Base-by-base conservation (phyloP, 1,140 invertebrate species). In the Teleogryllus occipitalis region DNA sequence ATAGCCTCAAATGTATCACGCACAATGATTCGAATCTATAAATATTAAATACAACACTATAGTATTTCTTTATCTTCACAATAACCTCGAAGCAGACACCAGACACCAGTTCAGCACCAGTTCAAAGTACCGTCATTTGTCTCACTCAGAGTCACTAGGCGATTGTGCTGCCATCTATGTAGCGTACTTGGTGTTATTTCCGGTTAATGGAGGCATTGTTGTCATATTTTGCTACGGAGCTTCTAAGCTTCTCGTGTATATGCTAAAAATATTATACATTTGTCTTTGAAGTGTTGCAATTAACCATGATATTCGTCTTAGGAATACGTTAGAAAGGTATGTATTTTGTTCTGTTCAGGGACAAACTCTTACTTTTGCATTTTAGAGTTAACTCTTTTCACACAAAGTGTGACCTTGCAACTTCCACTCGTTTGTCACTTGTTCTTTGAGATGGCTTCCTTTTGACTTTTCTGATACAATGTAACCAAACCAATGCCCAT, bases 401-500 rank as follows among this genome's bases (percentile, higher is more conserved):
- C 39, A 39, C 65, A 72, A 81, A 81, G 78, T 75, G 77, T 81
- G 80, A 81, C 80, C 80, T 81, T 81, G 80, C 80, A 81, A 81
- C 80, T 78, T 78, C 54, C 80, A 80, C 47, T 72, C 72, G 77
- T n/a, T 79, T 81, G 78, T 78, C 80, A 81, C 47, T 81, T 81
- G 80, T 81, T 81, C 74, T 49, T 75, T 75, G 18, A 79, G 75
- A 81, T 81, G 80, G 77, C 80, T 78, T 75, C 80, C 74, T 80
- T 80, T 47, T 72, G 65, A 78, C 77, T 79, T 81, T 39, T 77
- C 47, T 80, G 27, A 77, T 65, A 65, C 54, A 14, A 65, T 65
- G 54, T 65, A 65, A 65, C 54, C 54, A 65, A 65, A 14, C 27
- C 21, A 21, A 21, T 18, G 15, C 15, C 72, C 15, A 18, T 73